Evolutionary conservation across 1,140 invertebrate species (phyloP), one percentile per base, ranked within the genome.

Genomic region (Leptestheria dahalacensis): DNA sequence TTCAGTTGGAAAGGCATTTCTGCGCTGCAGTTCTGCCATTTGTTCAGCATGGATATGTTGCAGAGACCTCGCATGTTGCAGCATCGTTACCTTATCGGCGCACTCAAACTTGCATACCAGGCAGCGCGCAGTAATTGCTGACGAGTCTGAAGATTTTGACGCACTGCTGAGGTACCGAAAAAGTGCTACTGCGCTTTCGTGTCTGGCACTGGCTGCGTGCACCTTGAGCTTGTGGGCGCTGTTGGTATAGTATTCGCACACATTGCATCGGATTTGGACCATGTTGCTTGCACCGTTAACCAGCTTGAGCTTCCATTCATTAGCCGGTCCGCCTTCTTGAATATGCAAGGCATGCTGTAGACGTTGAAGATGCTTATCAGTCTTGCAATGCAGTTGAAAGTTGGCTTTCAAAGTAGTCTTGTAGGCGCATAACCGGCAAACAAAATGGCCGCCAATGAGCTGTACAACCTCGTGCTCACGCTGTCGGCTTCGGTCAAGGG

Each of bases 331-430:
- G 51, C 94, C 94, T 74, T 97, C 93, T 66, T 94, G 91, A 6
- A 97, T 91, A 70, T 97, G 94, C 72, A 96, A 97, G 11, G 98
- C 91, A 69, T 97, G 89, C 68, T 97, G 95, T 65, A 99, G 76
- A 68, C 93, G 81, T 71, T 99, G 96, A 57, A 98, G 75, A 77
- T 99, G 96, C 73, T 99, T 99, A 74, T 99, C 96, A 25, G 96
- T 99, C 74, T 98, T 97, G 71, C 94, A 98, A 70, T 99, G 96
- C 18, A 99, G 79, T 73, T 99, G 95, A 75, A 99, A 99, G 74
- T 99, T 99, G 4, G 96, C 96, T 71, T 99, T 99, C 23, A 99
- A 77, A 71, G 95, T 96, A 1, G 96, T 99, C 72, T 96, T 97
- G 74, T 99, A 99, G 58, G 88, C 91, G 77, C 96, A 99, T 15